Evolutionary conservation across 1,140 invertebrate species (phyloP).

Genomic region (Metaphire vulgaris): DNA sequence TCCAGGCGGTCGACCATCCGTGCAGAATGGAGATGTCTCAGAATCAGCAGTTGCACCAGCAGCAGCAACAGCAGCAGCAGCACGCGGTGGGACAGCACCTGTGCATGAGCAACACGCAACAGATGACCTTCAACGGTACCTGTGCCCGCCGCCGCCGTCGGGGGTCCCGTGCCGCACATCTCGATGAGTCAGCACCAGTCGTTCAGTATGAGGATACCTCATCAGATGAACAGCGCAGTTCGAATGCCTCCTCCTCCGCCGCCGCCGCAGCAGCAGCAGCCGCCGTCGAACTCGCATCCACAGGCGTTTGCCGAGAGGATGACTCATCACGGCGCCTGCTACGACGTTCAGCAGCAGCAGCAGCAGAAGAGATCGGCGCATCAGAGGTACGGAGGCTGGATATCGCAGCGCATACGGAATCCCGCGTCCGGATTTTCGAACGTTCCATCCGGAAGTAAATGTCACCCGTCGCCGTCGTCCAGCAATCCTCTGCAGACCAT

Average conservation of each 20-base stretch:
- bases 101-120: conserved; percentile 40
- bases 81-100: conserved; percentile 57
- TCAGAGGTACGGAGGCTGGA: conserved; percentile 38
- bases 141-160: conserved; percentile 60
- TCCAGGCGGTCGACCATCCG: conserved; percentile 11
- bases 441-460: conserved; percentile 28
- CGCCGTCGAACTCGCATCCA: conserved; percentile 31
- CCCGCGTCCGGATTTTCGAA: background rate
- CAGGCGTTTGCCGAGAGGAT: conserved; percentile 15
- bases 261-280: conserved; percentile 33
- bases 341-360: conserved; percentile 30
- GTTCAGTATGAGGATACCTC: conserved; percentile 51
- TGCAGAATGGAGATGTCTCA: conserved; percentile 44
- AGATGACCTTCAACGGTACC: conserved; percentile 1
- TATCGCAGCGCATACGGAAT: conserved; percentile 41
- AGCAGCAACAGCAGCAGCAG: conserved; percentile 73
- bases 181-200: conserved; percentile 70
- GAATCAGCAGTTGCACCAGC: conserved; percentile 60
- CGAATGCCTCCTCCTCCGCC: conserved; percentile 16
- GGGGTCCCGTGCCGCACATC: conserved; percentile 68
- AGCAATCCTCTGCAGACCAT: conserved; percentile 48
- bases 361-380: conserved; percentile 38
- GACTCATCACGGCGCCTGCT: conserved; percentile 9
- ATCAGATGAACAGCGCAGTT: conserved; percentile 25
- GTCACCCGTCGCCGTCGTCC: conserved; percentile 28